Conservation (phyloP, 2,888 invertebrate species). For the Ariolimax columbianus region DNA sequence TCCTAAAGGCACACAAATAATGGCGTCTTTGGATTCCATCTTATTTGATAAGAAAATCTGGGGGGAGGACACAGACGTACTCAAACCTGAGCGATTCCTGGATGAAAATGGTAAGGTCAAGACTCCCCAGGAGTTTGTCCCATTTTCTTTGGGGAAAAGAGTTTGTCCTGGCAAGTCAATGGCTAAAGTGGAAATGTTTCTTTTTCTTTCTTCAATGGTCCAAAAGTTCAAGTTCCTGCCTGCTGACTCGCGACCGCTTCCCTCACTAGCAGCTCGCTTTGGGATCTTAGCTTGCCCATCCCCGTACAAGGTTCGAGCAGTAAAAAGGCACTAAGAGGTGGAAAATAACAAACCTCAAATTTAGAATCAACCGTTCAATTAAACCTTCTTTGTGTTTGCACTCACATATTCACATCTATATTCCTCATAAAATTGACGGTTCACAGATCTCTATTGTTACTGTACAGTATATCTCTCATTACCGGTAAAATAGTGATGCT, state of each 20-base stretch:
- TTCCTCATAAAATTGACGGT: too few relatives aligned
- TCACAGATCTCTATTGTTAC: too few relatives aligned
- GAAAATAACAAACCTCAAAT: too few relatives aligned
- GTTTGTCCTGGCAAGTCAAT: constrained; percentile 1
- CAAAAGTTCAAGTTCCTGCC: constrained; percentile 41
- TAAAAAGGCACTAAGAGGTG: too few relatives aligned
- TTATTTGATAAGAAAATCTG: constrained; percentile 60
- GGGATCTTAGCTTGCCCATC: constrained; percentile 17
- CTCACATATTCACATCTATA: too few relatives aligned
- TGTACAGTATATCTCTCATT: too few relatives aligned
- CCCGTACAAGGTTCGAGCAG: not conserved
- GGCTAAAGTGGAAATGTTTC: constrained; percentile 41
- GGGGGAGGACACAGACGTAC: constrained; percentile 59
- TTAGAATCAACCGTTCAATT: too few relatives aligned
- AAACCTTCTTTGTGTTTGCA: too few relatives aligned
- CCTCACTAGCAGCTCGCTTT: constrained; percentile 5
- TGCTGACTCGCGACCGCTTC: constrained; percentile 14
- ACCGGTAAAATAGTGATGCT: too few relatives aligned
- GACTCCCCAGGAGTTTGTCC: constrained; percentile 52
- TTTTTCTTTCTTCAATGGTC: constrained; percentile 35
- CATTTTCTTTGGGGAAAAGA: constrained; percentile 49
- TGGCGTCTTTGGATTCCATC: constrained; percentile 60
- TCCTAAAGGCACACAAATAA: constrained; percentile 59
- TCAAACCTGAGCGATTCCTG: constrained; percentile 67
- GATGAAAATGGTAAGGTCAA: constrained; percentile 51